Base-by-base conservation (phyloP, 92 coral and sea anemone species). In the Epizoanthus scotinus region DNA sequence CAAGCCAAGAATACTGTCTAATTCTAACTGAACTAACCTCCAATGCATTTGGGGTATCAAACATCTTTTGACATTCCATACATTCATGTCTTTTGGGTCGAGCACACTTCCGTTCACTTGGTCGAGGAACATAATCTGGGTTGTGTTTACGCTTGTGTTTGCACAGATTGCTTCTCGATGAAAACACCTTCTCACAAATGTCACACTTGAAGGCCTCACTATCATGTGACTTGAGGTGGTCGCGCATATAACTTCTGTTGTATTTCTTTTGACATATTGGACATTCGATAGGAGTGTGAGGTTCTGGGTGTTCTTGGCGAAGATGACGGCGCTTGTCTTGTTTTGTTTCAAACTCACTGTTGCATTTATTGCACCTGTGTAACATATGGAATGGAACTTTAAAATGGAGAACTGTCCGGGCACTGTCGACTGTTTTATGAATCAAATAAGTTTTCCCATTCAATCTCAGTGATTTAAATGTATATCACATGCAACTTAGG, bases 61-160 rank as follows among this genome's bases (percentile, higher is more conserved):
- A 92, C 71, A 49, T 85, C 68, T 92, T 92, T 47, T 83, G 86
- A 62, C 97, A 92, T 15, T 90, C 90, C 10, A 47, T 34, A 42
- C 97, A 92, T 53, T 73, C 79, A 24, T 90, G 87, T 71, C 85
- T 80, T 69, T 83, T 90, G 6, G 49, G 42, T 24, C 50, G 74
- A 27, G 59, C 15, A 59, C 44, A 21, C n/a, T 44, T 73, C 24
- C 84, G 81, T 74, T 80, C 82, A 27, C 67, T 83, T 19, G 65
- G 59, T 18, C 36, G 65, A 6, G 94, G 97, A 1, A 62, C 84
- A 74, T 92, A 92, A 36, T 78, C 92, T 0, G 94, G 90, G 19
- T 63, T 83, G 62, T 92, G 97, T 66, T 92, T 92, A 18, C 86
- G 93, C 34, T 78, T 67, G 72, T 92, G 97, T 63, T 92, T 92